Evolutionary conservation across 2,113 vertebrate species (phyloP), one percentile per base, ranked within the genome.

Genomic region (Otolemur garnettii): DNA sequence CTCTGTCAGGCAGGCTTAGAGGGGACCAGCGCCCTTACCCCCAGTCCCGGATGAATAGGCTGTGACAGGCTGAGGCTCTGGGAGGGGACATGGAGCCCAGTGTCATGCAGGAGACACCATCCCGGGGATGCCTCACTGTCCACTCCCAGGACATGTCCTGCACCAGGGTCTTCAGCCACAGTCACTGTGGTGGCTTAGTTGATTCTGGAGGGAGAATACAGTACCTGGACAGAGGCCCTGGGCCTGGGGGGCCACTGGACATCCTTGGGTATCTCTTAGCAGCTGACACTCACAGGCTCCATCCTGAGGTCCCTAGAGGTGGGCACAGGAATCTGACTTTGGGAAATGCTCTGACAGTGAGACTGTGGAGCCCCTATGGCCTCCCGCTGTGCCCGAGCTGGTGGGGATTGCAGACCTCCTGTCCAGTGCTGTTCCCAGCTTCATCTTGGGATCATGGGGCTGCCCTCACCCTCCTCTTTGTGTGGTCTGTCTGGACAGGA

Each of bases 301-400:
- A 3, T 24, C 45, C 19, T 1, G 19, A 42, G 81, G 50, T 15
- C 30, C 59, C n/a, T 50, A 53, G 53, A 53, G 59, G 5, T 0
- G 24, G 33, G 10, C 8, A 17, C 62, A 21, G 26, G 79, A 24
- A 6, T 6, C 77, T 7, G 33, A 15, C 3, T 55, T 90, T 72
- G 45, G 2, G 57, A 38, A 3, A 18, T 0, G 3, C 28, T 57
- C 57, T 0, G 7, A 11, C 38, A 1, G 2, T 2, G 33, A 1
- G 1, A 10, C 4, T 62, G 24, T 5, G 7, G 10, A 28, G 30
- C 38, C 3, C 0, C 22, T 1, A 13, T 2, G 17, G 28, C 14
- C 0, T 11, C 35, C 26, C 0, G 0, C 42, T 15, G 7, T 7
- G 26, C n/a, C 55, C n/a, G 4, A n/a, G 2, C 55, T n/a, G 2